Conservation (phyloP, 2,888 invertebrate species). For the Dynastes maya region DNA sequence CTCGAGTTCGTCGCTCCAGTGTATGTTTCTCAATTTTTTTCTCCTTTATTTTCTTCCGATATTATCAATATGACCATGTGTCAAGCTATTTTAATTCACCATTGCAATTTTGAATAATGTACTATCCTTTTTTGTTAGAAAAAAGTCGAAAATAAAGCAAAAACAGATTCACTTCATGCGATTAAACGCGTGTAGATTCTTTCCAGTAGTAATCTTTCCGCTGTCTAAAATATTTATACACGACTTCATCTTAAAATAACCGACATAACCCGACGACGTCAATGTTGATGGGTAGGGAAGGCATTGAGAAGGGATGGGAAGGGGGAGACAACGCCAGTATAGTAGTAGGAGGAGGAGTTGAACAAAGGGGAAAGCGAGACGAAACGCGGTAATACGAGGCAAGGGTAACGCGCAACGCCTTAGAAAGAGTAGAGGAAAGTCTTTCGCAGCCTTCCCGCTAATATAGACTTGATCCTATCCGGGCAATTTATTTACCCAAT, state of each 20-base stretch:
- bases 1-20: too few species aligned
- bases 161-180: not conserved
- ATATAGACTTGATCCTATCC: conserved; percentile 51
- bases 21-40: too few species aligned
- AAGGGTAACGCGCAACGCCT: conserved; percentile 10
- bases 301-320: too few species aligned
- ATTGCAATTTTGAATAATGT: too few species aligned
- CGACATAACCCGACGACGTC: conserved; percentile 31
- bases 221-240: conserved; percentile 47
- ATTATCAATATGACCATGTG: too few species aligned
- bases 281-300: not conserved
- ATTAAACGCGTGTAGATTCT: conserved; percentile 17
- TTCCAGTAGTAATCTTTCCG: conserved; percentile 38
- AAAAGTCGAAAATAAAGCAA: not conserved
- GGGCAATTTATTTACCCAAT: conserved; percentile 51
- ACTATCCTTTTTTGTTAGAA: too few species aligned
- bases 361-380: not conserved
- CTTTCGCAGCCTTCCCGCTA: conserved; percentile 31
- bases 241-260: conserved; percentile 46
- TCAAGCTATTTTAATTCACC: too few species aligned
- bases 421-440: conserved; percentile 1
- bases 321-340: not conserved
- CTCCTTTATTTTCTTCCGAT: too few species aligned
- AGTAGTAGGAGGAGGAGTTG: not conserved
- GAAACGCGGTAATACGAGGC: not conserved